These are phyloP conservation scores for Lasioglossum figueresi DNA, from an alignment of 2,888 invertebrate species.

Conservation along the genomic window DNA sequence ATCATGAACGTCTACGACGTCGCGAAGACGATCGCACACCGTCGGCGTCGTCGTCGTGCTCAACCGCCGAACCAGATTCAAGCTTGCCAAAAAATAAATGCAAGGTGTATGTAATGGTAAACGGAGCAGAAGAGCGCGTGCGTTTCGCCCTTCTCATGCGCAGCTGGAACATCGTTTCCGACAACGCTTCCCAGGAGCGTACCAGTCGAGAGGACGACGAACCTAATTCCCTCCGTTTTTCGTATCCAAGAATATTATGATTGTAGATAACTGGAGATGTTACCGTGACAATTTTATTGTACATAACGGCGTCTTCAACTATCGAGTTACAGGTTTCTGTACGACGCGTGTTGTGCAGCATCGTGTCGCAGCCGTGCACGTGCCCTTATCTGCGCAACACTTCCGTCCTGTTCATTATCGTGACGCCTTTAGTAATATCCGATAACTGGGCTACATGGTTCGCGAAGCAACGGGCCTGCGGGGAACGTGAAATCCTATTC, in stretches of 20 bases:
- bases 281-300: background rate
- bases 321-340: constrained; percentile 21
- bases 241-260: background rate
- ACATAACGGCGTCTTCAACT: background rate
- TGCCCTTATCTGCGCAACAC: constrained; percentile 54
- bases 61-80: constrained; percentile 19
- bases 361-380: constrained; percentile 21
- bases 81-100: constrained; percentile 34
- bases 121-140: constrained; percentile 60
- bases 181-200: constrained; percentile 64
- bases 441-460: constrained; percentile 29
- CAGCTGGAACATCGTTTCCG: constrained; percentile 66
- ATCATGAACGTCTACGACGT: background rate
- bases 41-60: background rate
- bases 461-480: constrained; percentile 1
- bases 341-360: constrained; percentile 7
- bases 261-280: background rate
- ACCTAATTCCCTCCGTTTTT: background rate
- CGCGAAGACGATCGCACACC: background rate
- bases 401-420: constrained; percentile 58
- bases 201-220: background rate
- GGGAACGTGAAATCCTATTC: background rate
- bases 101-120: constrained; percentile 44
- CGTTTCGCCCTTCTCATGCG: constrained; percentile 67
- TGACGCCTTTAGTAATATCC: constrained; percentile 29